Evolutionary conservation across 2,113 vertebrate species (phyloP), one percentile per base, ranked within the genome.

Genomic region (Pelusios castaneus): DNA sequence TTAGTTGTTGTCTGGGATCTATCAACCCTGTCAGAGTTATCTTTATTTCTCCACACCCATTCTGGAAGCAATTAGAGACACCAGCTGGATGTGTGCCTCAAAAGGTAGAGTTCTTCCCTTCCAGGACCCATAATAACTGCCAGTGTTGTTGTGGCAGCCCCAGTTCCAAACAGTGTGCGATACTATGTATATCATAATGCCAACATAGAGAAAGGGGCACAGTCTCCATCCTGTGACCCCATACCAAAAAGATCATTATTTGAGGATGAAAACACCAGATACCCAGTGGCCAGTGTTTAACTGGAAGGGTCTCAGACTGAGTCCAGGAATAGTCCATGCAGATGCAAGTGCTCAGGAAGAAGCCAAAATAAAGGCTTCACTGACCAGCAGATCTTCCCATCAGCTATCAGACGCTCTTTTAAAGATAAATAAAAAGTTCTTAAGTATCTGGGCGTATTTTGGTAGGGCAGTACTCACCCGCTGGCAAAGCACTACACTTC

Each of bases 401-500:
- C 75, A 52, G 63, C 81, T 91, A 92, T 73, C 91, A 88, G 3
- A 34, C 89, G 88, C 95, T 49, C 76, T 80, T 56, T 29, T 54
- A 47, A 11, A 84, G 88, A 77, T 89, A 87, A 92, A 93, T 85
- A 85, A 87, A 95, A 63, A 34, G 67, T 79, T 93, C 82, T 63
- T 52, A 87, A 84, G 31, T 77, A 22, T 81, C 43, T n/a, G 38
- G 70, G 38, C 87, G 91, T 93, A 94, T 92, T 89, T 82, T 94
- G 63, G 49, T 81, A 88, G 52, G 89, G 84, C 89, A 82, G 85
- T 19, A 10, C 38, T 25, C 92, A 38, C 87, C 49, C 63, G 41
- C 31, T 75, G 70, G 55, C n/a, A 92, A 84, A 94, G n/a, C 63
- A 22, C 25, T 92, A n/a, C n/a, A 31, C 87, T 51, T 27, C 11